phyloP scores from a whole-genome alignment of 2,888 invertebrate genomes.

The Stenolophus ochropezus region DNA sequence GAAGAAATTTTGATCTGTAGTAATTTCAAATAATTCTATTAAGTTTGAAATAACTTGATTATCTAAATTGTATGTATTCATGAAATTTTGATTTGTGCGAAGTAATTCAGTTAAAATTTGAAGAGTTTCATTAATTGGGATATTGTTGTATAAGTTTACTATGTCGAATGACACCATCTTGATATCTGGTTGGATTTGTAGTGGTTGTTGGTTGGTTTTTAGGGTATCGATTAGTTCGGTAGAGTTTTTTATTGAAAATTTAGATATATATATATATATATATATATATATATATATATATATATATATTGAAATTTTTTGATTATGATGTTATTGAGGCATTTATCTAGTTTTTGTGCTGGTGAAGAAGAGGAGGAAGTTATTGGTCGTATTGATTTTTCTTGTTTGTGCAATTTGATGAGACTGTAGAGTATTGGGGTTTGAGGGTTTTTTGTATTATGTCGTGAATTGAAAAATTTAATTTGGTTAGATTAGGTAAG shows the following conservation, averaged over 20 bases:
- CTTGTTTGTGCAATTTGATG: too few species aligned
- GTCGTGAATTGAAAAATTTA: too few species aligned
- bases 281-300: too few species aligned
- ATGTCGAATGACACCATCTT: background rate
- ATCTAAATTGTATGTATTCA: background rate
- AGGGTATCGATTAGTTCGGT: background rate
- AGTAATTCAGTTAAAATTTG: background rate
- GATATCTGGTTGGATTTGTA: background rate
- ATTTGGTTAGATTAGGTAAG: too few species aligned
- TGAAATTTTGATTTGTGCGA: background rate
- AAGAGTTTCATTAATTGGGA: background rate
- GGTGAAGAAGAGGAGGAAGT: too few species aligned
- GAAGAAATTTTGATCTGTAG: background rate
- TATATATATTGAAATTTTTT: too few species aligned
- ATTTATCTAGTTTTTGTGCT: too few species aligned
- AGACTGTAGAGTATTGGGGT: too few species aligned
- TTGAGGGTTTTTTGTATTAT: too few species aligned
- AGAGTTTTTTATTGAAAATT: background rate
- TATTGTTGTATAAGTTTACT: background rate
- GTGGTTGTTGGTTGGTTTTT: background rate
- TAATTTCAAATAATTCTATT: background rate
- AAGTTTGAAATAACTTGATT: background rate
- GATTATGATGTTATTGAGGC: too few species aligned
- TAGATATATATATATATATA: background rate
- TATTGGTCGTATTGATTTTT: too few species aligned